Evolutionary conservation across 1,140 invertebrate genomes (phyloP), one percentile per base, ranked within the genome.

Genomic region (Drosophila pachea): DNA sequence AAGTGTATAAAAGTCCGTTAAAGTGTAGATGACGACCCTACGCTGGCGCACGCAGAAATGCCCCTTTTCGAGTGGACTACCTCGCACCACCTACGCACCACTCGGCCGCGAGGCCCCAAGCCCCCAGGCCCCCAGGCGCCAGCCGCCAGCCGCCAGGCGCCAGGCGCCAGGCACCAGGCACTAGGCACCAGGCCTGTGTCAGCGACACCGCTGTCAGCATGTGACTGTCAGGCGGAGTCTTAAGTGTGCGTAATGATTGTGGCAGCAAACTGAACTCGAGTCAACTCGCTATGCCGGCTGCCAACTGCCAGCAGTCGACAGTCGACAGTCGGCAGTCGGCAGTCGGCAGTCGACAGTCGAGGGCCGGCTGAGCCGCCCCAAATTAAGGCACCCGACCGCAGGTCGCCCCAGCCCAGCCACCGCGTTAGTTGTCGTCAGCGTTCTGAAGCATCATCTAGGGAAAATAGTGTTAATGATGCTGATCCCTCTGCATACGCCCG

Each of bases 381-480:
- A 47, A 29, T 29, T 9, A 29, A 47, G 22, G 16, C 5, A 22
- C 40, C 29, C 5, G 14, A 9, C 12, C n/a, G 8, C 22, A 22
- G 22, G 22, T 3, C 22, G 22, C 22, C 22, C 22, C 45, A 2
- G 14, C 36, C 22, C 9, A 50, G 36, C 33, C 48, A 54, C 66
- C 40, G 40, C 12, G 40, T 6, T 14, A 12, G 40, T 14, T 12
- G 36, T 59, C 47, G 65, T 79, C 73, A 78, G 72, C 70, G 61
- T 66, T 52, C 48, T 76, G 76, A 86, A 84, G 81, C 62, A 86
- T 76, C 74, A 75, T 73, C 81, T 76, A 64, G 81, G 81, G 81
- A 84, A 84, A 84, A 81, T 84, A 84, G 81, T 84, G 76, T 81
- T 84, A 84, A 84, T 84, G 81, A 84, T 84, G 81, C 76, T 86